phyloP scores from a whole-genome alignment of 2,797 vertebrate genomes.

The Pangasius krempfi region DNA sequence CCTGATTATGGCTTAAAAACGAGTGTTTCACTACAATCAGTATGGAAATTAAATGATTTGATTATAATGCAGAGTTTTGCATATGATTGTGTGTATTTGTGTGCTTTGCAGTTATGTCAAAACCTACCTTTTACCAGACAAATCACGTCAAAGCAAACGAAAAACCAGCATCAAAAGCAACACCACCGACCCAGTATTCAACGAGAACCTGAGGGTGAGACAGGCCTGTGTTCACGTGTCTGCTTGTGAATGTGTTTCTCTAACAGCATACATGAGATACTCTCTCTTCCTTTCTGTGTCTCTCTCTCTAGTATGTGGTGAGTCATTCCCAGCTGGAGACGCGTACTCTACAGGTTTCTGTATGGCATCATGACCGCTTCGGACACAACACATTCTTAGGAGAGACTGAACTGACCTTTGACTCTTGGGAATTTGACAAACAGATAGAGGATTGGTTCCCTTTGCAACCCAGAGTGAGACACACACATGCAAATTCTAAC shows the following conservation, averaged over 20 bases:
- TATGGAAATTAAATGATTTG: background rate
- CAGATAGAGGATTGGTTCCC: slow-evolving; percentile 87
- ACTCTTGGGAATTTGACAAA: slow-evolving; percentile 94
- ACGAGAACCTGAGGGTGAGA: slow-evolving; percentile 90
- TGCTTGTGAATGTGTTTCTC: slow-evolving; percentile 1
- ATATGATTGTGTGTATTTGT: slow-evolving; percentile 15
- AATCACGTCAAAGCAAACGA: slow-evolving; percentile 91
- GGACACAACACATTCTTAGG: slow-evolving; percentile 94
- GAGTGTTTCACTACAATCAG: background rate
- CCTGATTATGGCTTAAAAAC: background rate
- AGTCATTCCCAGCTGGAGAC: slow-evolving; percentile 96
- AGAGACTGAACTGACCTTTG: slow-evolving; percentile 93
- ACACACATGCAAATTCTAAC: background rate
- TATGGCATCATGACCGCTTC: slow-evolving; percentile 97
- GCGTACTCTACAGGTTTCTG: slow-evolving; percentile 89
- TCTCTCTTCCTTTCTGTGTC: background rate
- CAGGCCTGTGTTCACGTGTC: slow-evolving; percentile 9
- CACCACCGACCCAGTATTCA: slow-evolving; percentile 90
- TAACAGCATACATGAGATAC: background rate
- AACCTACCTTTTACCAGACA: slow-evolving; percentile 94
- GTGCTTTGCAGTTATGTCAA: slow-evolving; percentile 87
- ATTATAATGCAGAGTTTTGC: no score
- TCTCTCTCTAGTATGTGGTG: slow-evolving; percentile 85
- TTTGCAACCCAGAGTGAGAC: slow-evolving; percentile 89
- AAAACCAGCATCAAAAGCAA: slow-evolving; percentile 95